Percentiles rank a stretch among this genome's conserved stretches.
Conservation (phyloP, 23 tunicate species). For the Halocynthia aurantium region DNA sequence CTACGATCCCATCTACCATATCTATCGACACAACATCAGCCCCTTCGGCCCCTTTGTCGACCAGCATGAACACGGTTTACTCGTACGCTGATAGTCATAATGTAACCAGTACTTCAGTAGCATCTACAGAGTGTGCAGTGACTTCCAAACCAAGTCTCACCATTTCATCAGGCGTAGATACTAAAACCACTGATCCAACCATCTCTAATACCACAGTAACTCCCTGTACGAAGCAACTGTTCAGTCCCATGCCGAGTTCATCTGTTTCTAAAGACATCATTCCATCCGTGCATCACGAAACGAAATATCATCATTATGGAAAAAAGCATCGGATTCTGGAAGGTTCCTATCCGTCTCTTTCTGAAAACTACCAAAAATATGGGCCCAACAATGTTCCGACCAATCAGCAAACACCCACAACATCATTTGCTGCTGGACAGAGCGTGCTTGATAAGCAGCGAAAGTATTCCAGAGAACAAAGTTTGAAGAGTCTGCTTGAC, state of each 20-base stretch:
- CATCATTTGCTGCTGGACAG: neutral
- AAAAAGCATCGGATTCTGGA: slow-evolving; percentile 28
- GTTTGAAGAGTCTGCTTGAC: neutral
- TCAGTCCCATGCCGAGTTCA: too few relatives aligned
- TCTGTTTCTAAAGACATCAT: too few relatives aligned
- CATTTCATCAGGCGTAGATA: neutral
- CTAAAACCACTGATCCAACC: slow-evolving; percentile 1
- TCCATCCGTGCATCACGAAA: neutral
- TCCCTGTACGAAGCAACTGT: neutral
- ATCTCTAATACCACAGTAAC: neutral
- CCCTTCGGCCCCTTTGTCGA: too few relatives aligned
- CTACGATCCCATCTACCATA: too few relatives aligned
- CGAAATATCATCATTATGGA: neutral
- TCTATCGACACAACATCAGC: too few relatives aligned
- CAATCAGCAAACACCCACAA: neutral
- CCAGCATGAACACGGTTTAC: too few relatives aligned
- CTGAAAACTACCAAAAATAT: neutral
- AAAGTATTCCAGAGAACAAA: slow-evolving; percentile 17
- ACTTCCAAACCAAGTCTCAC: neutral
- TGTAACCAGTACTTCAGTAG: too few relatives aligned
- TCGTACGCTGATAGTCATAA: too few relatives aligned
- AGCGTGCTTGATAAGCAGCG: slow-evolving; percentile 25
- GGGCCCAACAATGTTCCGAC: neutral
- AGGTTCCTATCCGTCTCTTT: neutral
- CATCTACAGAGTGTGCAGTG: too few relatives aligned